phyloP scores from a whole-genome alignment of 2,888 invertebrate species.

The Scaptomyza flava region DNA sequence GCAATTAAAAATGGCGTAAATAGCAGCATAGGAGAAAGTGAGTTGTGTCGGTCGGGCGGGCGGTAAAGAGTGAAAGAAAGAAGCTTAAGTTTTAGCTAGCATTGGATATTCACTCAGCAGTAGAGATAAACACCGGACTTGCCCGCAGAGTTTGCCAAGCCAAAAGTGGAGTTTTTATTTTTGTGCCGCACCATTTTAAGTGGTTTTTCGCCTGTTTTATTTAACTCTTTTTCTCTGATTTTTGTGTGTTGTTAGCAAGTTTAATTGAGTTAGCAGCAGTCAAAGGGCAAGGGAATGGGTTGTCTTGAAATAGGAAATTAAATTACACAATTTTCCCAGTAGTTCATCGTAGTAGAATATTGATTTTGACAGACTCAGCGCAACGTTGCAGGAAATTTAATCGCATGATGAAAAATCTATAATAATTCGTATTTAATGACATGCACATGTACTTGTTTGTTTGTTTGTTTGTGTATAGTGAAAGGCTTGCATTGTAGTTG shows the following conservation, averaged over 20 bases:
- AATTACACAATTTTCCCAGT: constrained; percentile 39
- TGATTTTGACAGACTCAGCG: constrained; percentile 43
- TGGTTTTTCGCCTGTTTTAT: constrained; percentile 53
- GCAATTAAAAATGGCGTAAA: constrained; percentile 79
- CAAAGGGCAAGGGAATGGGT: not conserved
- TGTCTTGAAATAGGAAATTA: constrained; percentile 23
- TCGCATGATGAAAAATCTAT: constrained; percentile 39
- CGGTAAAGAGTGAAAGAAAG: not conserved
- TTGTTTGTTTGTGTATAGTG: constrained; percentile 1
- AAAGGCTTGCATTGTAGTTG: constrained; percentile 30
- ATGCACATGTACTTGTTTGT: constrained; percentile 16
- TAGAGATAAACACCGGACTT: constrained; percentile 46
- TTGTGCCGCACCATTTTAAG: constrained; percentile 52
- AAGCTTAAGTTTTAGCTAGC: constrained; percentile 38
- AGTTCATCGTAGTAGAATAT: constrained; percentile 21
- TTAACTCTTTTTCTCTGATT: not conserved
- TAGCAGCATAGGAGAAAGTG: constrained; percentile 49
- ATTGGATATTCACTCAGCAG: constrained; percentile 15
- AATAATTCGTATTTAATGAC: constrained; percentile 70
- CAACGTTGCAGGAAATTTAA: constrained; percentile 10
- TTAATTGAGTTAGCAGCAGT: constrained; percentile 51
- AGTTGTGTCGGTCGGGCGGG: not conserved
- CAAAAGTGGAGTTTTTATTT: constrained; percentile 52
- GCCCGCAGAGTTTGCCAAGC: constrained; percentile 36
- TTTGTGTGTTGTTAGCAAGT: constrained; percentile 35